Evolutionary conservation across 2,113 vertebrate genomes (phyloP).

Genomic region (Naja naja): DNA sequence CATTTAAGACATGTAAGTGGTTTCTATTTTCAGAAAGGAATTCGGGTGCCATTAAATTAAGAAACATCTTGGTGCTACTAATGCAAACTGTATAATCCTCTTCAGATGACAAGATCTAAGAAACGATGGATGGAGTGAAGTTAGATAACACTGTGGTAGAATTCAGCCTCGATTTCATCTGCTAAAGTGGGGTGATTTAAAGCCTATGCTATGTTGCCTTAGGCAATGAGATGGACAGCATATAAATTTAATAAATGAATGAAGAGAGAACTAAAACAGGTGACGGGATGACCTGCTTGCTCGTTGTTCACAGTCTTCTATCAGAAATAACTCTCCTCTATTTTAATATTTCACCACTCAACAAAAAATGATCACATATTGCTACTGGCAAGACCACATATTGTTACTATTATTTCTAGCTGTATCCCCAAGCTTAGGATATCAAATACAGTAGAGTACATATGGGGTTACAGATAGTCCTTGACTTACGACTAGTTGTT

Average conservation of each 20-base stretch:
- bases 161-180: background rate
- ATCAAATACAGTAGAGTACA: too few species aligned
- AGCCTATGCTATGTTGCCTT: background rate
- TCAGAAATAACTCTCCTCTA: background rate
- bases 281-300: background rate
- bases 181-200: background rate
- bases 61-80: background rate
- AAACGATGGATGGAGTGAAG: background rate
- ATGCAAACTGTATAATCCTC: background rate
- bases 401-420: too few species aligned
- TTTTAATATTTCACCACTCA: background rate
- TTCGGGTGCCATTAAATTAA: background rate
- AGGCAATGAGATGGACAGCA: background rate
- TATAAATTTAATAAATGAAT: too few species aligned
- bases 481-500: too few species aligned
- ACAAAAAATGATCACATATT: too few species aligned
- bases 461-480: too few species aligned
- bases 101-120: background rate
- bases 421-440: too few species aligned
- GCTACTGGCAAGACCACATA: too few species aligned
- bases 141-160: background rate
- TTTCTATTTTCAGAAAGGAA: background rate
- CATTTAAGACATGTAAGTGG: background rate
- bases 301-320: background rate
- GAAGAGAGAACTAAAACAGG: background rate